Percentiles rank a stretch among this genome's conserved stretches.
phyloP scores from a whole-genome alignment of 2,888 invertebrate genomes.

The Heteromurus nitidus region DNA sequence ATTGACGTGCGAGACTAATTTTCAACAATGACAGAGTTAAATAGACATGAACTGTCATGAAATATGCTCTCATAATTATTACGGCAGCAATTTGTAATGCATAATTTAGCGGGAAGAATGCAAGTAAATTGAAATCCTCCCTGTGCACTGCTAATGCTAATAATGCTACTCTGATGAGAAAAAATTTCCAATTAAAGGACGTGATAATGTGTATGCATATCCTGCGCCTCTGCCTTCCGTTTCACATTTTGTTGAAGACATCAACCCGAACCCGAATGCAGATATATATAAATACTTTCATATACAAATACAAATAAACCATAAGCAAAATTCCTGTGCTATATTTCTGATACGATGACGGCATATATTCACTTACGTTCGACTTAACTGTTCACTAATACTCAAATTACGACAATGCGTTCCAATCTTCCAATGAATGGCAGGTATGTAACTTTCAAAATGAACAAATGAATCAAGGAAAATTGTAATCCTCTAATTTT shows the following conservation, averaged over 20 bases:
- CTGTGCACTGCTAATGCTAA: slow-evolving; percentile 42
- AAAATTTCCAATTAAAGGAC: slow-evolving; percentile 41
- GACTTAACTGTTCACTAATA: not conserved
- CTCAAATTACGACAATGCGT: not conserved
- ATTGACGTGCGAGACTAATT: slow-evolving; percentile 52
- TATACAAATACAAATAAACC: not conserved
- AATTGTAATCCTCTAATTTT: not conserved
- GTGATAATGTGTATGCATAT: slow-evolving; percentile 44
- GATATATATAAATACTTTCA: too few species aligned
- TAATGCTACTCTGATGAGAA: slow-evolving; percentile 23
- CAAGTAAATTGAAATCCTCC: slow-evolving; percentile 34
- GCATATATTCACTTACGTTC: too few species aligned
- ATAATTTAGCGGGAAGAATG: slow-evolving; percentile 44
- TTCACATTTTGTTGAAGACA: not conserved
- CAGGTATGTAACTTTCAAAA: not conserved
- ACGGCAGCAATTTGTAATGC: slow-evolving; percentile 37
- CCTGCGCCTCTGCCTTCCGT: slow-evolving; percentile 1
- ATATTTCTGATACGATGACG: not conserved
- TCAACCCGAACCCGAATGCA: not conserved
- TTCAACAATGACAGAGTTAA: slow-evolving; percentile 55
- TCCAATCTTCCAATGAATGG: too few species aligned
- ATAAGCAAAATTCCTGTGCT: not conserved
- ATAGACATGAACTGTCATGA: slow-evolving; percentile 40
- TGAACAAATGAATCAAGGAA: not conserved
- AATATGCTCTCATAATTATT: slow-evolving; percentile 26